Evolutionary conservation across 37 sponge, comb jelly and placozoan genomes (phyloP).

Genomic region (Agelas oroides): DNA sequence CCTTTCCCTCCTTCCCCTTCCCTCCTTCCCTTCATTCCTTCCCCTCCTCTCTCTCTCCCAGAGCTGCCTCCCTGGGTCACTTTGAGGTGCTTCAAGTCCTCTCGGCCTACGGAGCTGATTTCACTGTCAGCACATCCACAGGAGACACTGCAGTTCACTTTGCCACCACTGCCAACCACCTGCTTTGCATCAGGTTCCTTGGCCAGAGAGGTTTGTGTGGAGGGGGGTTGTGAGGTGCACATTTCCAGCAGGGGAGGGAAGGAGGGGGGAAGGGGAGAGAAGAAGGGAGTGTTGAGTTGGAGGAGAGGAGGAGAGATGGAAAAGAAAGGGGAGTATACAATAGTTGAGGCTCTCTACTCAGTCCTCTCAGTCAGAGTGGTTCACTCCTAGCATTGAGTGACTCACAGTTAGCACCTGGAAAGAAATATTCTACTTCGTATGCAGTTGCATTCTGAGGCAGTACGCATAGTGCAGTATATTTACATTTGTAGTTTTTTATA

Average conservation of each 20-base stretch:
- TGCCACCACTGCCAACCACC: constrained; percentile 50
- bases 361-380: no score
- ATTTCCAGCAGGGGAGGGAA: background rate
- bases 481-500: no score
- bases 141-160: constrained; percentile 82
- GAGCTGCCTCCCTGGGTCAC: constrained; percentile 76
- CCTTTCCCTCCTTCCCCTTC: no score
- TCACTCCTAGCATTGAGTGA: no score
- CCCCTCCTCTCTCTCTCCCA: background rate
- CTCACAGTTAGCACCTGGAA: no score
- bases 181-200: constrained; percentile 71
- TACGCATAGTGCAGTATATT: no score
- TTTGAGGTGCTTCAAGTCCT: constrained; percentile 82
- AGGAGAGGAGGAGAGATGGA: no score
- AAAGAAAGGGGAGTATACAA: no score
- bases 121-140: constrained; percentile 30
- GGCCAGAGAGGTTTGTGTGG: constrained; percentile 77
- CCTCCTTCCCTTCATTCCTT: background rate
- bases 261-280: background rate
- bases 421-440: no score
- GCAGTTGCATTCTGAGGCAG: no score
- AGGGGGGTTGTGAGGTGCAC: background rate
- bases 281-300: background rate
- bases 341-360: no score
- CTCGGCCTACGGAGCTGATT: constrained; percentile 88